Conservation (phyloP, 2,113 vertebrate genomes). For the Caracal caracal region DNA sequence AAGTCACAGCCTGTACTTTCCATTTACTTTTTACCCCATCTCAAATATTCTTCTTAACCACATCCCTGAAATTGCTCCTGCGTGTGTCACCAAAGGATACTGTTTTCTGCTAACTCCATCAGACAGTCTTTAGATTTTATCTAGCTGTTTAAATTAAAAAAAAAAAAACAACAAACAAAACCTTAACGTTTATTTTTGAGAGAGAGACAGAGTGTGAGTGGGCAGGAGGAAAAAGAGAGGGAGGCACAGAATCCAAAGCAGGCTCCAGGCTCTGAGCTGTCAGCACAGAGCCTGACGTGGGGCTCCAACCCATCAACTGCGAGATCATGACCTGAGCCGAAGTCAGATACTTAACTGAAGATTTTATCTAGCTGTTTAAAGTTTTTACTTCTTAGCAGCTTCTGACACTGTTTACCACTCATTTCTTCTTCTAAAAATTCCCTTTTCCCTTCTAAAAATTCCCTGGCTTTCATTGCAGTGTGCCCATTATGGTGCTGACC, state of each 20-base stretch:
- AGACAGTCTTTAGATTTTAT: background rate
- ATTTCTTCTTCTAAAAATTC: background rate
- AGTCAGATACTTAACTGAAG: background rate
- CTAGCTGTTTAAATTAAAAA: background rate
- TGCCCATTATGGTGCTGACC: background rate
- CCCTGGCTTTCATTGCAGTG: background rate
- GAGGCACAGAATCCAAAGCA: no score
- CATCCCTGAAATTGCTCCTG: background rate
- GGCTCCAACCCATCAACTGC: no score
- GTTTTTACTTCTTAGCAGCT: background rate
- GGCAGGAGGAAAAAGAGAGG: no score
- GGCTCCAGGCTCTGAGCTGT: no score
- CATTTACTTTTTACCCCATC: background rate
- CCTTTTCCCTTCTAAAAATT: background rate
- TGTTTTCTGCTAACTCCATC: background rate
- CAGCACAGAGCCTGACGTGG: no score
- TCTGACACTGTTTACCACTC: background rate
- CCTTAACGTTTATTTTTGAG: no score
- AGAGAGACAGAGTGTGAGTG: no score
- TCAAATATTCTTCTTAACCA: background rate
- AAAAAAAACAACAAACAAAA: no score
- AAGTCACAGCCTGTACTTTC: background rate
- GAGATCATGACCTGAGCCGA: no score
- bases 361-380: background rate
- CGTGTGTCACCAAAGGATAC: background rate